Evolutionary conservation across 2,888 invertebrate species (phyloP), one percentile per base, ranked within the genome.

Genomic region (Eledone cirrhosa): DNA sequence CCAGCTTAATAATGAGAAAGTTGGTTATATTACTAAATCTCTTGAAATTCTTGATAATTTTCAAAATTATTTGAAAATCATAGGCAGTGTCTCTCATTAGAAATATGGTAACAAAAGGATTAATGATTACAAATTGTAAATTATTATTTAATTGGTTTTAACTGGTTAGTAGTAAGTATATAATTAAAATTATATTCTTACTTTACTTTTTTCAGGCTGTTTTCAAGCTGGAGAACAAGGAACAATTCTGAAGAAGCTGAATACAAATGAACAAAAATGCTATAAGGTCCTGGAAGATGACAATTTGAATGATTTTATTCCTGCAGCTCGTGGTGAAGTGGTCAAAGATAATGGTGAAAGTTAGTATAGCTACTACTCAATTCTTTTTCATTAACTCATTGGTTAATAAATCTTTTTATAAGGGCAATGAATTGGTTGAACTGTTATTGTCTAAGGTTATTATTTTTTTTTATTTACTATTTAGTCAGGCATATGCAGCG

Each of bases 201-300:
- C 78, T 69, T 80, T 82, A 48, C 48, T 72, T 77, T 16, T 83
- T 86, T n/a, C 89, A 92, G 93, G 97, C 63, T 97, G 97, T 92
- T 97, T 97, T 92, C 95, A 96, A 88, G 96, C 97, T 2, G 97
- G 97, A 0, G 91, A 96, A 86, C 84, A 86, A n/a, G 98, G 98
- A 69, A 97, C 97, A 33, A 97, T 98, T 84, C 91, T 97, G 87
- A 98, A 98, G 92, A 97, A 97, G 91, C 92, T 96, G 59, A 96
- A 96, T 87, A 94, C 94, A 13, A 95, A 96, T 89, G 98, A 98
- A 91, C 96, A 96, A 90, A 93, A 94, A 84, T 96, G 97, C 89
- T 96, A 97, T 91, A 93, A 95, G 91, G 92, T 94, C 84, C 92
- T 96, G 89, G 97, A 97, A 97, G 94, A 94, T 88, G 97, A 98